These are phyloP conservation scores for Oxytorus armatus DNA, from an alignment of 2,888 invertebrate genomes.

Conservation along the genomic window DNA sequence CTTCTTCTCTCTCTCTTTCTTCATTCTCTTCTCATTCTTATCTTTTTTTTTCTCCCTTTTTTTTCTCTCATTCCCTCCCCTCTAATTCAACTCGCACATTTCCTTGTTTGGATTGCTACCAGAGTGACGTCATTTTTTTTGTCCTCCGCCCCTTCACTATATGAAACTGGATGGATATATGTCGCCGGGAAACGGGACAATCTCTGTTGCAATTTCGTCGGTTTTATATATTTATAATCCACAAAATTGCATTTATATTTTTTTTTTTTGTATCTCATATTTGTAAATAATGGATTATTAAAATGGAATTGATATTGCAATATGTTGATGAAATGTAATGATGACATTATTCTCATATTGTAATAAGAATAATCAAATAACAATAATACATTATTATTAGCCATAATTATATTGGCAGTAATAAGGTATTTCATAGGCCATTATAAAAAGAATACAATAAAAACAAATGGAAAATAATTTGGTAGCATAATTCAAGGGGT, in stretches of 20 bases:
- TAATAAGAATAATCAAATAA: too few relatives aligned
- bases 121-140: conserved; percentile 74
- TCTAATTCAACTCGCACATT: conserved; percentile 67
- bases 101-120: conserved; percentile 76
- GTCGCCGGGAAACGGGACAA: conserved; percentile 28
- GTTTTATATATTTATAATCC: neutral
- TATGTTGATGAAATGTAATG: too few relatives aligned
- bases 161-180: conserved; percentile 21
- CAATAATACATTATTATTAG: too few relatives aligned
- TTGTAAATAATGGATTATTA: too few relatives aligned
- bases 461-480: too few relatives aligned
- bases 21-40: conserved; percentile 33
- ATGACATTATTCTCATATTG: too few relatives aligned
- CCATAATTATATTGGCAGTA: too few relatives aligned
- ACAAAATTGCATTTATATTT: neutral
- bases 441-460: too few relatives aligned
- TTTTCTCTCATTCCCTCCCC: conserved; percentile 57
- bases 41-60: conserved; percentile 25
- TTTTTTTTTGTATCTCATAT: too few relatives aligned
- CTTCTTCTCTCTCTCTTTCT: conserved; percentile 42
- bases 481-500: too few relatives aligned
- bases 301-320: too few relatives aligned
- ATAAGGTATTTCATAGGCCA: too few relatives aligned
- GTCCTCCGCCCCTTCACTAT: conserved; percentile 20
- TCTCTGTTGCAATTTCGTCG: neutral